phyloP scores from a whole-genome alignment of 2,797 vertebrate species.

The Xenopus petersii region DNA sequence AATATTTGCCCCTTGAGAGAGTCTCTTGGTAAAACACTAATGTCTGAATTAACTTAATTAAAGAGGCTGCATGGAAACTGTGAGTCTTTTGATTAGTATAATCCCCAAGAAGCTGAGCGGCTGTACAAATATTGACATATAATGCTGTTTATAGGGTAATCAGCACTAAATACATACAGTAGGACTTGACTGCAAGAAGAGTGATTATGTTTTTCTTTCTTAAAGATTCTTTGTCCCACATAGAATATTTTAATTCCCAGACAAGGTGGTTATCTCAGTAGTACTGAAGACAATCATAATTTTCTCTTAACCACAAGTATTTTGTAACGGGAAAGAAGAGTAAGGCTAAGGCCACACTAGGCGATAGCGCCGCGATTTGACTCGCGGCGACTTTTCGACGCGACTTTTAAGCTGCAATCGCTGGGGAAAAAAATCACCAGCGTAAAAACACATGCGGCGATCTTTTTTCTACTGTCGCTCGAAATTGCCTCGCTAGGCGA shows the following conservation, averaged over 20 bases:
- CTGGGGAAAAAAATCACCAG: too few relatives aligned
- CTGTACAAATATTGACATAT: slow-evolving; percentile 49
- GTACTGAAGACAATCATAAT: too few relatives aligned
- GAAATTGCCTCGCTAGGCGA: too few relatives aligned
- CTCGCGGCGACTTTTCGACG: too few relatives aligned
- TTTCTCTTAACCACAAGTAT: too few relatives aligned
- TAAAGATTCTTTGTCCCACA: background rate
- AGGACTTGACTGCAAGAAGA: slow-evolving; percentile 11
- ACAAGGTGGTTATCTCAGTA: too few relatives aligned
- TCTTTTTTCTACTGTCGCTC: too few relatives aligned
- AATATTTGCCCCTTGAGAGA: slow-evolving; percentile 49
- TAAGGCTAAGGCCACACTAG: too few relatives aligned
- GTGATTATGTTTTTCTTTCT: background rate
- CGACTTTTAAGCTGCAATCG: too few relatives aligned
- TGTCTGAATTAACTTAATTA: slow-evolving; percentile 63
- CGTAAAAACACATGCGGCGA: too few relatives aligned
- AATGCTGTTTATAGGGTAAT: slow-evolving; percentile 52
- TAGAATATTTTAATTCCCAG: background rate
- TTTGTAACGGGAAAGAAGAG: too few relatives aligned
- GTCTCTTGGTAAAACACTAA: slow-evolving; percentile 48
- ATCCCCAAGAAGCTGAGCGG: slow-evolving; percentile 48
- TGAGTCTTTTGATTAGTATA: slow-evolving; percentile 48
- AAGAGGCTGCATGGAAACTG: slow-evolving; percentile 49
- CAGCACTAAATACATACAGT: slow-evolving; percentile 1
- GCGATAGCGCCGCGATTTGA: too few relatives aligned